A percentile compares a stretch with the other conserved stretches of the same genome.
Evolutionary conservation across 1,140 invertebrate species (phyloP).

Genomic region (Akabosia matsudoensis): DNA sequence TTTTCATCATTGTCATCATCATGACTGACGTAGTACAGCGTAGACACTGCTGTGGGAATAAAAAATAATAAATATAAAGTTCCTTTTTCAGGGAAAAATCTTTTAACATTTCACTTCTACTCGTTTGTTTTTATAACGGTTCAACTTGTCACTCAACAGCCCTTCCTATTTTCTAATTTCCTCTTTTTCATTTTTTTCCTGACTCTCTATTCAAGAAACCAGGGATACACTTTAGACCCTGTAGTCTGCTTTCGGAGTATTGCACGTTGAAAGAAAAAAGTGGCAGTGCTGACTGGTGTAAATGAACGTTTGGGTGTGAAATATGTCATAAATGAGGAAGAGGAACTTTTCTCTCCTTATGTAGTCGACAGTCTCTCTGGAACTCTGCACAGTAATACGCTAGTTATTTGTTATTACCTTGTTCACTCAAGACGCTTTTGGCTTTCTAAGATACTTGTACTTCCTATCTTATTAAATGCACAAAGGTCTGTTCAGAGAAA

Average conservation of each 20-base stretch:
- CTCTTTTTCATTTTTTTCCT: background rate
- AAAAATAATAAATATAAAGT: background rate
- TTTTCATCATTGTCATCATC: background rate
- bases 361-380: background rate
- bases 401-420: no score
- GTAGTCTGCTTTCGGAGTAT: no score
- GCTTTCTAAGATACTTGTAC: no score
- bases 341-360: background rate
- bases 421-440: no score
- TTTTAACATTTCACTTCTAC: conserved; percentile 16
- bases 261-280: no score
- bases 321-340: conserved; percentile 11
- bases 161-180: conserved; percentile 24
- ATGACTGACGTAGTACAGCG: background rate
- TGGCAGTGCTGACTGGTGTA: background rate
- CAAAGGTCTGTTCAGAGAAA: no score
- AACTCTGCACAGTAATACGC: no score
- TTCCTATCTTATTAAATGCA: no score
- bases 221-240: background rate
- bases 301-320: conserved; percentile 2
- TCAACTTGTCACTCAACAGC: conserved; percentile 24
- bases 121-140: conserved; percentile 25
- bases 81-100: background rate
- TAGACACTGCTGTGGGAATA: background rate
- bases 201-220: background rate